A percentile compares a stretch with the other conserved stretches of the same genome.
Evolutionary conservation across 2,888 invertebrate species (phyloP).

Genomic region (Rambutsinella grinnellia): DNA sequence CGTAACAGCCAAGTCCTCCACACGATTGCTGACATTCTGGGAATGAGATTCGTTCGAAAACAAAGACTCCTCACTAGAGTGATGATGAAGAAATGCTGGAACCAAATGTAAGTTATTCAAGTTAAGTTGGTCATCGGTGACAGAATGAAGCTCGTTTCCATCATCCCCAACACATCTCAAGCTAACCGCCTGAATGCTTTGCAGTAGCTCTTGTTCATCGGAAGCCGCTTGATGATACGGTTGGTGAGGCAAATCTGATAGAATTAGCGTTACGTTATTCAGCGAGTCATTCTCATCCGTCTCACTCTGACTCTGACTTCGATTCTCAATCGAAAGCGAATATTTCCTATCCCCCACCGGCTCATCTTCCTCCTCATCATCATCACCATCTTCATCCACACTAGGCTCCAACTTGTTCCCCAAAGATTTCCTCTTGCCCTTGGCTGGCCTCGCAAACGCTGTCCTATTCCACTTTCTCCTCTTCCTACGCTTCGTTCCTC

Average conservation of each 20-base stretch:
- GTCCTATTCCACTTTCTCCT: constrained; percentile 64
- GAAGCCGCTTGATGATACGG: constrained; percentile 35
- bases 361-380: not conserved
- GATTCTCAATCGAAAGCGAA: not conserved
- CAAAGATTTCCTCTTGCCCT: constrained; percentile 51
- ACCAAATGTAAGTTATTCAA: constrained; percentile 25
- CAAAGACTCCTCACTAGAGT: constrained; percentile 57
- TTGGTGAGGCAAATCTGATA: constrained; percentile 24
- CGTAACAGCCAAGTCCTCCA: not conserved
- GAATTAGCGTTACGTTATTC: constrained; percentile 21
- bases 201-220: constrained; percentile 61
- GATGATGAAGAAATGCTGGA: constrained; percentile 50
- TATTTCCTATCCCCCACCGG: not conserved
- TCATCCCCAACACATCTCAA: constrained; percentile 52
- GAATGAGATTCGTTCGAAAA: constrained; percentile 39
- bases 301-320: not conserved
- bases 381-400: constrained; percentile 41
- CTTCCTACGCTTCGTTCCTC: constrained; percentile 48
- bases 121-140: not conserved
- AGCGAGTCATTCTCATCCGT: not conserved
- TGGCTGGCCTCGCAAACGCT: constrained; percentile 61
- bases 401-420: constrained; percentile 8
- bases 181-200: constrained; percentile 64
- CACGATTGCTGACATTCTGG: not conserved
- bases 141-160: constrained; percentile 14